Evolutionary conservation across 2,113 vertebrate genomes (phyloP).

Genomic region (Pipra filicauda): DNA sequence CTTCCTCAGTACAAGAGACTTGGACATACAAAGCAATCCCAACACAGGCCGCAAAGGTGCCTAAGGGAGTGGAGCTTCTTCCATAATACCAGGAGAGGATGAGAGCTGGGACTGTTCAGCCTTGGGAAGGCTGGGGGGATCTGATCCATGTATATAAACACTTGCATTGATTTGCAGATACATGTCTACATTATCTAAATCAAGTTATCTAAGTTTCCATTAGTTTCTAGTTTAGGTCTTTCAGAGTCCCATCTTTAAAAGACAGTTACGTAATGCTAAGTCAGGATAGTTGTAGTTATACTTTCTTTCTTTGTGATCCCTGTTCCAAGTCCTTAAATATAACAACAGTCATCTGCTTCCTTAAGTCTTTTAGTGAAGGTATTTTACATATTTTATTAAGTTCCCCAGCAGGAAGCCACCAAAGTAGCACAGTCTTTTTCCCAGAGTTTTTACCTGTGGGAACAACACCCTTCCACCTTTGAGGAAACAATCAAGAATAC

Average conservation of each 20-base stretch:
- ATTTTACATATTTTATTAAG: neutral
- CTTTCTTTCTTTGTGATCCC: neutral
- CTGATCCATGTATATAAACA: neutral
- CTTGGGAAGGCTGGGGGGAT: neutral
- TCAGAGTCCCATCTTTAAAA: neutral
- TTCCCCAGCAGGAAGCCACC: neutral
- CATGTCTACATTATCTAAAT: fast-evolving
- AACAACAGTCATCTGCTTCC: neutral
- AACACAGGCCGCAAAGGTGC: neutral
- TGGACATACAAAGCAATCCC: neutral
- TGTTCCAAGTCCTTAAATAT: neutral
- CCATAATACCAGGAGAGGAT: fast-evolving
- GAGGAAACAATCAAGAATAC: neutral
- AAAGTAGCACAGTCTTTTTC: fast-evolving
- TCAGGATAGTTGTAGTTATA: neutral
- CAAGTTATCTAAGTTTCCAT: neutral
- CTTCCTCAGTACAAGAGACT: fast-evolving
- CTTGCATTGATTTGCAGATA: fast-evolving
- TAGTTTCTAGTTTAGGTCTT: neutral
- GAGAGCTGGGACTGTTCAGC: neutral
- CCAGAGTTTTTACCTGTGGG: no score
- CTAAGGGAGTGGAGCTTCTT: neutral
- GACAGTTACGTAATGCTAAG: neutral
- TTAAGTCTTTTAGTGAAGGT: neutral
- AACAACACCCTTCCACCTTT: fast-evolving